Percentiles rank a stretch among this genome's conserved stretches.
These are phyloP conservation scores for Podarcis lilfordi DNA, from an alignment of 2,797 vertebrate species.

Conservation along the genomic window DNA sequence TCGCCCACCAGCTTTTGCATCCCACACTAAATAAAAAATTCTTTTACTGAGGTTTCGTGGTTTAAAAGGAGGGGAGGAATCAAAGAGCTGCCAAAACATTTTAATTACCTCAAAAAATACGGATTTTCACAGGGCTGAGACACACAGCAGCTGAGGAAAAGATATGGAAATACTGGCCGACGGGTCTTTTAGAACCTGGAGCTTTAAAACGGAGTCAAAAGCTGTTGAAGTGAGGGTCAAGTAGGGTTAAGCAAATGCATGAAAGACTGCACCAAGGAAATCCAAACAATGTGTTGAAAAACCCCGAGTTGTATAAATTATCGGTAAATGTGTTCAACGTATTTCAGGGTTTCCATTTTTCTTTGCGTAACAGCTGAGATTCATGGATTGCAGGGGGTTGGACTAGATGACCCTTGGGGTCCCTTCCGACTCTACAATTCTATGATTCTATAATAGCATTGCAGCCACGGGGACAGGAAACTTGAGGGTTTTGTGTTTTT, in stretches of 20 bases:
- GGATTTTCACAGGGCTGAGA: neutral
- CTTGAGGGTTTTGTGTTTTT: neutral
- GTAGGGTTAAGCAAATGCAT: neutral
- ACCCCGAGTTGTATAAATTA: neutral
- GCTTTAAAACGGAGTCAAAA: neutral
- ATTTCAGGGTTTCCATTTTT: neutral
- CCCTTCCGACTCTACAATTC: no score
- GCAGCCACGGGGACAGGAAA: neutral
- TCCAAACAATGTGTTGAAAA: neutral
- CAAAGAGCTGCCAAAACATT: conserved; percentile 10
- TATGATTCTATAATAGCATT: neutral
- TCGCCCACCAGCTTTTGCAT: conserved; percentile 7
- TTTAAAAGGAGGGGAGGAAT: neutral
- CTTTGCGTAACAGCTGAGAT: neutral
- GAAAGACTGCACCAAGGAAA: neutral
- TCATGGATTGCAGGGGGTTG: neutral
- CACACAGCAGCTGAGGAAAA: neutral
- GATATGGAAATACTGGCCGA: neutral
- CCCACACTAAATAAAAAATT: conserved; percentile 19
- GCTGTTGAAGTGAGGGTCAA: neutral
- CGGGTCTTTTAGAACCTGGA: neutral
- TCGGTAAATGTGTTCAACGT: neutral
- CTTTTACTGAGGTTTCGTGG: neutral
- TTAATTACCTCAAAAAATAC: neutral
- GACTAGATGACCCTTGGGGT: neutral